These are phyloP conservation scores for Mystacornis crossleyi DNA, from an alignment of 2,113 vertebrate genomes.

Conservation along the genomic window DNA sequence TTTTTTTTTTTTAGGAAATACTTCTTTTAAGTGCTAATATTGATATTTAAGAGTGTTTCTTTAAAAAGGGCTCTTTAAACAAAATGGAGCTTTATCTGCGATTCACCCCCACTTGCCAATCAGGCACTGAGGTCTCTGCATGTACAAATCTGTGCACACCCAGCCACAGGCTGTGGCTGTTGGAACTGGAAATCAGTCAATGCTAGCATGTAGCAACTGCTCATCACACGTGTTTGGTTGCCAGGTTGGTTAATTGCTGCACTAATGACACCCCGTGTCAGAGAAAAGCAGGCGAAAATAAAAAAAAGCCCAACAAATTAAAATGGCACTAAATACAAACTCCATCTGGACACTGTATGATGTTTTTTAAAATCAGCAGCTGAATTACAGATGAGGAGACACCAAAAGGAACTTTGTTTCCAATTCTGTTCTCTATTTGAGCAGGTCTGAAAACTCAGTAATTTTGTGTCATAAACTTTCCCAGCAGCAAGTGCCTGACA, in stretches of 20 bases:
- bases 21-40: background rate
- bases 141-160: background rate
- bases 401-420: background rate
- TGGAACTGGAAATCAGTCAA: slow-evolving; percentile 52
- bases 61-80: background rate
- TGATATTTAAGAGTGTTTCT: background rate
- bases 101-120: slow-evolving; percentile 67
- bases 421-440: background rate
- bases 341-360: background rate
- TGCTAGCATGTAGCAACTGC: slow-evolving; percentile 46
- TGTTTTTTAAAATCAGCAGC: background rate
- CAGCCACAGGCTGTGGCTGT: background rate
- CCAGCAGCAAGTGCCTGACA: rapidly evolving
- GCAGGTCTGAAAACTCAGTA: background rate
- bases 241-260: slow-evolving; percentile 61
- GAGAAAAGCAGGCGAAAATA: slow-evolving; percentile 17
- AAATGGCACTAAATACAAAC: background rate
- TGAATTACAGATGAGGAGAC: background rate
- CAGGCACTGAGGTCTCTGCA: slow-evolving; percentile 31
- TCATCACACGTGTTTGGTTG: slow-evolving; percentile 40
- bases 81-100: slow-evolving; percentile 25
- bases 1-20: background rate
- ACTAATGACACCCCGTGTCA: slow-evolving; percentile 53
- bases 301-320: background rate
- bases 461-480: background rate